Evolutionary conservation across 2,113 vertebrate genomes (phyloP), one percentile per base, ranked within the genome.

Genomic region (Tetraodon nigroviridis): DNA sequence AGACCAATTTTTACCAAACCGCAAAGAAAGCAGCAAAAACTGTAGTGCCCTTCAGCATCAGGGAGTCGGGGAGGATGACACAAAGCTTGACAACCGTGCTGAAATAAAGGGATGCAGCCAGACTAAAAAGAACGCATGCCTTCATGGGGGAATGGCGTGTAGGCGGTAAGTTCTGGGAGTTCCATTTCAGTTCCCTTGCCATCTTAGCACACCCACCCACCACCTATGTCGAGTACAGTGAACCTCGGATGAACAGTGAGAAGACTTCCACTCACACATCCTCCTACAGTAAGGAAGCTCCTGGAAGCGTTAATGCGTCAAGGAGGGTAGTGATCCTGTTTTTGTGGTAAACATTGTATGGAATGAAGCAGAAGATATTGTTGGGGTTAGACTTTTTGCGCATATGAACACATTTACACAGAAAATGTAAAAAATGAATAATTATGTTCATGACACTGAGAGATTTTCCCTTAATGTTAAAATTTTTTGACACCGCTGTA

Each of bases 101-200:
- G 84, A 87, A 84, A 86, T 46, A 62, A 76, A 85, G 81, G 81
- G 79, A 80, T 71, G 78, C 69, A 85, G 84, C 78, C 85, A 84
- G 79, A 84, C 78, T 71, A 59, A 62, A 85, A 75, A 86, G 78
- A 85, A 84, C 55, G 4, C 45, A 49, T 61, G 76, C 58, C 71
- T 85, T 84, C 69, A 71, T 80, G 84, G 74, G 57, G 75, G 79
- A 79, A 67, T 8, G 67, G 75, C 68, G 49, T 61, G 84, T 87
- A 62, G 83, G 84, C 76, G 80, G 70, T 1, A 44, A 84, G 78
- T 87, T 88, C 78, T 80, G 80, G 84, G 85, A 86, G 82, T 82
- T 86, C 81, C 86, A 85, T 86, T 84, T 87, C 81, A 82, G 81
- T 80, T 82, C 79, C 82, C 73, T 41, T 80, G 81, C 82, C 84